These are phyloP conservation scores for Hypocryptadius cinnamomeus DNA, from an alignment of 2,113 vertebrate genomes.

Conservation along the genomic window DNA sequence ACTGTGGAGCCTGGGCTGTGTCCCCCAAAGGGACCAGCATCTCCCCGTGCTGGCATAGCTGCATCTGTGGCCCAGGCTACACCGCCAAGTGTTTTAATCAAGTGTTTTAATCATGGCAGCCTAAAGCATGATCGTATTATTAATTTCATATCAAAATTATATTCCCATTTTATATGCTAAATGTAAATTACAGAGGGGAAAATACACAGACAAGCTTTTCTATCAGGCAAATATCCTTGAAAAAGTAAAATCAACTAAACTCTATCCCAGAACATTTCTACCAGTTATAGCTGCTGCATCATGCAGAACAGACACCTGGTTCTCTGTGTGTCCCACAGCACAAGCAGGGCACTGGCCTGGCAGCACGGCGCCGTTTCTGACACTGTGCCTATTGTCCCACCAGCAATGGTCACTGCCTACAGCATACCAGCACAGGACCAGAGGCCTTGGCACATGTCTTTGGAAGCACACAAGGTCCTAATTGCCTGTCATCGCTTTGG, in stretches of 20 bases:
- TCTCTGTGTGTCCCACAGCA: background rate
- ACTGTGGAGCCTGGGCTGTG: fast-evolving
- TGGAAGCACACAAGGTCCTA: background rate
- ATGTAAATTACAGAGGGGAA: background rate
- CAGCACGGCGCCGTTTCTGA: fast-evolving
- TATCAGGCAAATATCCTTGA: background rate
- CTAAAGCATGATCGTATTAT: background rate
- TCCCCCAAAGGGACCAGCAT: fast-evolving
- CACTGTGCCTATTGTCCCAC: fast-evolving
- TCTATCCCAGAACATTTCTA: background rate
- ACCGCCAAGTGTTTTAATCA: background rate
- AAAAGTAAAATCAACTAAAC: background rate
- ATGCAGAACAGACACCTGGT: too few species aligned
- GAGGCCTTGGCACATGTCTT: fast-evolving
- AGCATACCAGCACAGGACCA: background rate
- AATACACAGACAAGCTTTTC: background rate
- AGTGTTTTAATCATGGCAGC: background rate
- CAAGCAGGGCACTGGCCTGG: background rate
- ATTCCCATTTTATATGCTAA: background rate
- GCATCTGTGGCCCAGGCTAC: background rate
- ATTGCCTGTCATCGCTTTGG: background rate
- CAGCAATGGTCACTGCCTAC: fast-evolving
- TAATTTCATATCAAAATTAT: background rate
- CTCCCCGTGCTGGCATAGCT: fast-evolving
- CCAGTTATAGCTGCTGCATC: background rate